Evolutionary conservation across 2,888 invertebrate species (phyloP).

Genomic region (Deilephila porcellus): DNA sequence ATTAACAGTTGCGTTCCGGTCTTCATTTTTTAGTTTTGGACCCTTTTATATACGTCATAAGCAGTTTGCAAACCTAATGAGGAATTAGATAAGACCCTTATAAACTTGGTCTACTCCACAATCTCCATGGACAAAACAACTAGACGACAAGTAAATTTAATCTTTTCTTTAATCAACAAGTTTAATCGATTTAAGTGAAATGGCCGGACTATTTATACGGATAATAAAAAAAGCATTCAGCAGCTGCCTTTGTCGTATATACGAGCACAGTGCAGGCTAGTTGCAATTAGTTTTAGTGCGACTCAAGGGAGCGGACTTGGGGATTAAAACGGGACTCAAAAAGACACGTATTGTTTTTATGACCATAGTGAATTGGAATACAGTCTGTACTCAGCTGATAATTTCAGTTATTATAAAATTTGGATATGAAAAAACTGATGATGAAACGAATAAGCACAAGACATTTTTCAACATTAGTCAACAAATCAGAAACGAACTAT

Average conservation of each 20-base stretch:
- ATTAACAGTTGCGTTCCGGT: too few species aligned
- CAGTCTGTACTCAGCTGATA: too few species aligned
- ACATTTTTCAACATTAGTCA: too few species aligned
- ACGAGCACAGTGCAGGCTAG: constrained; percentile 42
- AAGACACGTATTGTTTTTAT: neutral
- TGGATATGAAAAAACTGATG: too few species aligned
- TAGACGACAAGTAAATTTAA: neutral
- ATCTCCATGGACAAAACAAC: neutral
- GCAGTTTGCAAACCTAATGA: too few species aligned
- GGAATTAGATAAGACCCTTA: too few species aligned
- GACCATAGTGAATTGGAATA: neutral
- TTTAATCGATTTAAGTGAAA: neutral
- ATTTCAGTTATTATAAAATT: too few species aligned
- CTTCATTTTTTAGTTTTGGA: too few species aligned
- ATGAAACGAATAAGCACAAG: too few species aligned
- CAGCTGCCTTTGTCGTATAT: constrained; percentile 41
- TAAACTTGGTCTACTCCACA: neutral
- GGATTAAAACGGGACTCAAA: neutral
- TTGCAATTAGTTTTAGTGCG: constrained; percentile 39
- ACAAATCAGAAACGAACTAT: too few species aligned
- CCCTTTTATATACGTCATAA: too few species aligned
- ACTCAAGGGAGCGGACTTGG: neutral
- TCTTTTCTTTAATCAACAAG: neutral
- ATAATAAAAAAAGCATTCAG: constrained; percentile 38
- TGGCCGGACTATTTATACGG: constrained; percentile 3